Evolutionary conservation across 2,888 invertebrate species (phyloP), one percentile per base, ranked within the genome.

Genomic region (Pollenia labialis): DNA sequence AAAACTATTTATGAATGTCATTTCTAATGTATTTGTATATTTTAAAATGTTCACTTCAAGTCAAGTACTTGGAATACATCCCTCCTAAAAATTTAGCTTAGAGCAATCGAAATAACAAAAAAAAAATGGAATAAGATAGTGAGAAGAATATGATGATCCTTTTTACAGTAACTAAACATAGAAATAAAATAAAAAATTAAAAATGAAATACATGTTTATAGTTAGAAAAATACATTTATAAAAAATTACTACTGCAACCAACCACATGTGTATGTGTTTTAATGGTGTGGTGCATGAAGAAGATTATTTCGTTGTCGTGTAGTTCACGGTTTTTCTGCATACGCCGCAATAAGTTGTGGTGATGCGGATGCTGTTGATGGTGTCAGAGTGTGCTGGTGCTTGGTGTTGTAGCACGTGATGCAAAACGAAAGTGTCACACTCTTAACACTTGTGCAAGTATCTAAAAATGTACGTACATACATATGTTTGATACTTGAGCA

Each of bases 371-470:
- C 68, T 62, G 60, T 46, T 82, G 42, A 42, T 44, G 64, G 18
- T 64, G 60, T 32, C 32, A 32, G 32, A 32, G n/a, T 60, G 81
- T 66, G 58, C 56, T 58, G 9, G 68, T 62, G 74, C 79, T 54
- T 71, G 64, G 42, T 83, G 76, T 71, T 74, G 40, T 23, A 84
- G 84, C 81, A 87, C 84, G 87, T 87, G 87, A 87, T 84, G 84
- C 87, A 84, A 87, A 84, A 81, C 81, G 81, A 87, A 87, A 84
- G 84, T 87, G 87, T 87, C 87, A 87, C 81, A 87, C 72, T 77
- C 77, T 84, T 87, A 87, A 81, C 84, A 87, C 87, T 87, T 84
- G 77, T 14, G 44, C 48, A 62, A 58, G 54, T 62, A 23, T 32
- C 6, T 46, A 16, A 18, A 42, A 2, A 56, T 16, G n/a, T 18